A percentile compares a stretch with the other conserved stretches of the same genome.
Evolutionary conservation across 2,797 vertebrate genomes (phyloP).

Genomic region (Morus bassanus): DNA sequence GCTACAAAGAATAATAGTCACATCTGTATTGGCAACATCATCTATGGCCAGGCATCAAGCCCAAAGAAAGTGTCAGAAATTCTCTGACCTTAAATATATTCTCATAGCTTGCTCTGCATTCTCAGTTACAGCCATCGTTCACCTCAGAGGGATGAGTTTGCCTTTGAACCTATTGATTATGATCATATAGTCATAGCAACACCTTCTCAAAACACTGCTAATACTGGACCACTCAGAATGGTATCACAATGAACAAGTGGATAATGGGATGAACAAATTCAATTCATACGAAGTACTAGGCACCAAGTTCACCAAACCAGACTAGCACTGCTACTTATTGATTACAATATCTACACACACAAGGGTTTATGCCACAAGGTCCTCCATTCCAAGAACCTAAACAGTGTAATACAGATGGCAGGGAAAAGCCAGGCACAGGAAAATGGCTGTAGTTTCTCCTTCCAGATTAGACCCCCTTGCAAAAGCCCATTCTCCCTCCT

Average conservation of each 20-base stretch:
- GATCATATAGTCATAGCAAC: neutral
- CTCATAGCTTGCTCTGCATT: neutral
- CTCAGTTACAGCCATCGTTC: neutral
- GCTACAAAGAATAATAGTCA: neutral
- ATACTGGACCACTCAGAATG: neutral
- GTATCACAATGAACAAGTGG: neutral
- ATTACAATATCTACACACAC: neutral
- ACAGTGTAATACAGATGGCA: neutral
- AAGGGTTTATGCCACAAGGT: neutral
- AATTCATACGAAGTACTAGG: neutral
- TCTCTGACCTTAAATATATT: constrained; percentile 2
- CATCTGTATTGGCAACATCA: neutral
- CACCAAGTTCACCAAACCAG: neutral
- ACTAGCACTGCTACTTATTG: neutral
- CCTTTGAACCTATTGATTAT: constrained; percentile 27
- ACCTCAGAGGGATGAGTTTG: neutral
- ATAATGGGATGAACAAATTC: neutral
- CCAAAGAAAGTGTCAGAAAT: neutral
- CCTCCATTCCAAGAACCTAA: neutral
- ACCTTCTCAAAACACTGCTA: neutral
- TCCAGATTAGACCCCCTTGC: neutral
- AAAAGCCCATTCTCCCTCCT: neutral
- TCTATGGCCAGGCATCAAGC: neutral
- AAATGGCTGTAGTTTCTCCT: neutral
- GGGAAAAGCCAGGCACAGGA: neutral